phyloP scores from a whole-genome alignment of 2,797 vertebrate species.

The Coranthus polyacanthus region DNA sequence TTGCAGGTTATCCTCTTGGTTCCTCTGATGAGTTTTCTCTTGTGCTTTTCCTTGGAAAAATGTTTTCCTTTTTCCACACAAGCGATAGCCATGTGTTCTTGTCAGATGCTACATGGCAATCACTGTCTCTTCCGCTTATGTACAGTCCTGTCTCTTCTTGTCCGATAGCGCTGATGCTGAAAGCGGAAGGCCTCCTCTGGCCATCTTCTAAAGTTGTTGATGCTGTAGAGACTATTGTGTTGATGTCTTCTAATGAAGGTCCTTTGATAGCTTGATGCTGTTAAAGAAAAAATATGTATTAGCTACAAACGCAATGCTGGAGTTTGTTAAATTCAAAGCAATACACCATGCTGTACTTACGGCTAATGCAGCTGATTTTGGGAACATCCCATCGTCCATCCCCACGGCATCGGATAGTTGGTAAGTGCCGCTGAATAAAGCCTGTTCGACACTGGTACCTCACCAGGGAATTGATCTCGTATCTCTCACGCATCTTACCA shows the following conservation, averaged over 20 bases:
- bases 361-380: constrained; percentile 94
- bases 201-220: constrained; percentile 86
- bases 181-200: constrained; percentile 84
- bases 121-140: constrained; percentile 88
- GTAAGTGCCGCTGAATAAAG: constrained; percentile 95
- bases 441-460: constrained; percentile 95
- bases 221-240: constrained; percentile 86
- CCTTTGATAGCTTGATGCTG: constrained; percentile 95
- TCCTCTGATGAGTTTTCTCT: constrained; percentile 61
- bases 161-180: constrained; percentile 88
- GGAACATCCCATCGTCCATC: constrained; percentile 95
- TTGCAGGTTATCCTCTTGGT: constrained; percentile 52
- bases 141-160: constrained; percentile 74
- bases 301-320: background rate
- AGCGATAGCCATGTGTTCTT: constrained; percentile 41
- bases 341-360: constrained; percentile 85
- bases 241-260: constrained; percentile 90
- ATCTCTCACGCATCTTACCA: constrained; percentile 90
- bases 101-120: constrained; percentile 65
- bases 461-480: constrained; percentile 96
- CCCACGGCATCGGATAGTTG: constrained; percentile 93
- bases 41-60: constrained; percentile 73
- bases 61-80: constrained; percentile 62
- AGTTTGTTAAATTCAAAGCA: background rate
- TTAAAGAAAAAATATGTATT: constrained; percentile 52